Conservation (phyloP, 2,797 vertebrate genomes). For the Craterocephalus amniculus region DNA sequence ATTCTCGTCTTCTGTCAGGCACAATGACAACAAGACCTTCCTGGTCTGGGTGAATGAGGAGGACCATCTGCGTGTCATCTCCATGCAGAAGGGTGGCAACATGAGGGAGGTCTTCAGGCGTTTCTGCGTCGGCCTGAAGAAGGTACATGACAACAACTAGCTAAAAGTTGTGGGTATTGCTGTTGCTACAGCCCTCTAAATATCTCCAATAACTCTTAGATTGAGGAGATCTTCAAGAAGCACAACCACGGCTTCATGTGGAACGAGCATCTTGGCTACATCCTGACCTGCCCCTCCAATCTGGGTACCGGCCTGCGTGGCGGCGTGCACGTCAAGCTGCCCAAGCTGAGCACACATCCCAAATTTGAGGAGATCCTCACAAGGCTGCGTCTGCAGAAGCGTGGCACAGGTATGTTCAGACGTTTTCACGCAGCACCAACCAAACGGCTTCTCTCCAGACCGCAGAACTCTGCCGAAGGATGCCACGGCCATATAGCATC, state of each 20-base stretch:
- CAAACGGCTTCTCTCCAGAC: constrained; percentile 13
- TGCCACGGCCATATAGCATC: not conserved
- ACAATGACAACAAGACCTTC: constrained; percentile 97
- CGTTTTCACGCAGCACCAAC: constrained; percentile 2
- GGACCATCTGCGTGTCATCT: constrained; percentile 98
- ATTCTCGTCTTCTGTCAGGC: constrained; percentile 78
- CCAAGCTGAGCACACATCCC: constrained; percentile 91
- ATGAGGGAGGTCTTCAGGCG: constrained; percentile 97
- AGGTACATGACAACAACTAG: constrained; percentile 70
- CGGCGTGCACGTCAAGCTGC: constrained; percentile 95
- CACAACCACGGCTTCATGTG: constrained; percentile 95
- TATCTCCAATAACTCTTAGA: constrained; percentile 73
- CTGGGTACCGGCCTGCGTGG: constrained; percentile 94
- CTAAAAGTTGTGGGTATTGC: not conserved
- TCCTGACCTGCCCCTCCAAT: constrained; percentile 98
- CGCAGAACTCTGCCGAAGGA: constrained; percentile 79
- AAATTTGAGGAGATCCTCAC: constrained; percentile 95
- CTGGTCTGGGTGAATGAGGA: constrained; percentile 99
- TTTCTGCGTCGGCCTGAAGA: constrained; percentile 93
- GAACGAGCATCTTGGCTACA: constrained; percentile 95
- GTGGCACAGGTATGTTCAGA: constrained; percentile 90
- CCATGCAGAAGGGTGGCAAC: constrained; percentile 97
- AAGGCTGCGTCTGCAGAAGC: constrained; percentile 94
- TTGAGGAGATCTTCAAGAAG: constrained; percentile 93
- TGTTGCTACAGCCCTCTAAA: constrained; percentile 10